Evolutionary conservation across 2,888 invertebrate species (phyloP), one percentile per base, ranked within the genome.

Genomic region (Drosophila anomalata): DNA sequence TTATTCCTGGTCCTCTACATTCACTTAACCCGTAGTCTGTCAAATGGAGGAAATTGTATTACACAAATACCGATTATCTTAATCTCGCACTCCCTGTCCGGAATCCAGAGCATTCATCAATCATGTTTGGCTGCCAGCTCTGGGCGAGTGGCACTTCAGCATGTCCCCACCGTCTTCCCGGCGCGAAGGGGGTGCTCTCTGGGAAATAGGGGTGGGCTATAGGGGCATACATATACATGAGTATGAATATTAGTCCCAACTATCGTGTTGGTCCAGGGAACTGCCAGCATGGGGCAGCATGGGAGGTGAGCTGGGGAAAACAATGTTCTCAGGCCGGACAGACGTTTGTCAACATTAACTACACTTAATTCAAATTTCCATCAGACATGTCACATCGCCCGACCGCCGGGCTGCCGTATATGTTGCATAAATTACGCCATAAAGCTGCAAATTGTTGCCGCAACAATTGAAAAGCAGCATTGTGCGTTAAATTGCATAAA

Each of bases 331-430:
- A 22, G 48, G 26, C 51, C 47, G 57, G 65, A 47, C 50, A 73
- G 65, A 86, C 79, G 86, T 82, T 86, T 88, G 88, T 88, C 87
- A 87, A 78, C 88, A 85, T 85, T 83, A 89, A 89, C 86, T 88
- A 81, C 88, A 87, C 86, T 89, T 83, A 89, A 89, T 85, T 89
- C 78, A 77, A 89, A 88, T 78, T 89, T 89, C 83, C 88, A 80
- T 73, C 73, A 73, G 67, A 44, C 50, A 60, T 76, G 74, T 79
- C 78, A 73, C 59, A 46, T 52, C 44, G 12, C 9, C 41, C 52
- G 52, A 41, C 33, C 42, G 9, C 42, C 42, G 17, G 26, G 17
- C n/a, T 29, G 14, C 14, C 42, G 31, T 52, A 48, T 48, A 66
- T 55, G 73, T 74, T 75, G 89, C 77, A 86, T 88, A 88, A 89